Evolutionary conservation across 2,113 vertebrate species (phyloP).

Genomic region (Danio rerio): GRCz12tu NC_133198.1:39820001-39820500

Average conservation of each 20-base stretch:
- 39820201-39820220: slow-evolving; percentile 58
- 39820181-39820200: slow-evolving; percentile 58
- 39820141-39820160: slow-evolving; percentile 25
- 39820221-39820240: slow-evolving; percentile 49
- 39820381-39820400: background rate
- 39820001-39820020: too few species aligned
- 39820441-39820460: too few species aligned
- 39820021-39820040: too few species aligned
- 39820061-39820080: too few species aligned
- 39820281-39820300: slow-evolving; percentile 11
- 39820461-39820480: too few species aligned
- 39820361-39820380: background rate
- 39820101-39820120: background rate
- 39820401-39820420: background rate
- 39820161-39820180: slow-evolving; percentile 42
- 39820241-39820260: slow-evolving; percentile 7
- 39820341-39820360: background rate
- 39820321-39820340: slow-evolving; percentile 8
- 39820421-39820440: background rate
- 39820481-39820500: too few species aligned
- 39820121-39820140: background rate
- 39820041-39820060: too few species aligned
- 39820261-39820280: slow-evolving; percentile 3
- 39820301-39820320: background rate
- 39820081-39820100: too few species aligned